A percentile compares a stretch with the other conserved stretches of the same genome.
Conservation (phyloP, 2,113 vertebrate genomes). For the Bagarius yarrelli region DNA sequence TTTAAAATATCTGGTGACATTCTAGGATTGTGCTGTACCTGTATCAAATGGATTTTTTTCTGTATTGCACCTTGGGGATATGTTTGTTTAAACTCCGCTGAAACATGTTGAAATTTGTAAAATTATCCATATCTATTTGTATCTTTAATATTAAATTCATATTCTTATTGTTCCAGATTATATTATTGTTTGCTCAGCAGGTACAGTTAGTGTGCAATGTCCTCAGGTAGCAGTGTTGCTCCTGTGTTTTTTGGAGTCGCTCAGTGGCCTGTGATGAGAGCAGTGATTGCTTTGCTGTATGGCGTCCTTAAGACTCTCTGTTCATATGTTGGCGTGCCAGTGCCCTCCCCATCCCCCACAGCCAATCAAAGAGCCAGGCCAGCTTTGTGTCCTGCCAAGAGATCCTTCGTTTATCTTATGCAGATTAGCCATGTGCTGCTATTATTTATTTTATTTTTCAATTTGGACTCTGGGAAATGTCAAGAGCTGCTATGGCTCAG, state of each 20-base stretch:
- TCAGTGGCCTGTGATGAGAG: neutral
- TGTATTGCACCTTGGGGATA: neutral
- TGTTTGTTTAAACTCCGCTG: neutral
- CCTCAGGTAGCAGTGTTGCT: neutral
- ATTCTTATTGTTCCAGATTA: neutral
- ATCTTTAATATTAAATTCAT: neutral
- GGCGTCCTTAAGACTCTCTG: slow-evolving; percentile 68
- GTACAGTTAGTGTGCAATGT: neutral
- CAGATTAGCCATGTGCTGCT: slow-evolving; percentile 98
- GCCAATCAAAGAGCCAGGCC: slow-evolving; percentile 82
- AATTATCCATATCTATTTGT: neutral
- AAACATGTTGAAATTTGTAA: neutral
- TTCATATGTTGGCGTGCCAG: slow-evolving; percentile 71
- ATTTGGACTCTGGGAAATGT: slow-evolving; percentile 73
- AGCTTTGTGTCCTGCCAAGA: slow-evolving; percentile 83
- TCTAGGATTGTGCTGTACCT: neutral
- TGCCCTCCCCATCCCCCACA: slow-evolving; percentile 64
- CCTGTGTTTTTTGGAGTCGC: slow-evolving; percentile 12
- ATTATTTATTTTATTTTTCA: slow-evolving; percentile 81
- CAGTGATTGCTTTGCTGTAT: slow-evolving; percentile 51
- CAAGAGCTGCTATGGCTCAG: slow-evolving; percentile 48
- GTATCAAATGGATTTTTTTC: neutral
- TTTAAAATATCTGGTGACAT: too few species aligned
- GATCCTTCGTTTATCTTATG: slow-evolving; percentile 89
- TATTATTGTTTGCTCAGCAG: neutral